Percentiles rank a stretch among this genome's conserved stretches.
These are phyloP conservation scores for Clinocottus analis DNA, from an alignment of 2,113 vertebrate species.

Conservation along the genomic window DNA sequence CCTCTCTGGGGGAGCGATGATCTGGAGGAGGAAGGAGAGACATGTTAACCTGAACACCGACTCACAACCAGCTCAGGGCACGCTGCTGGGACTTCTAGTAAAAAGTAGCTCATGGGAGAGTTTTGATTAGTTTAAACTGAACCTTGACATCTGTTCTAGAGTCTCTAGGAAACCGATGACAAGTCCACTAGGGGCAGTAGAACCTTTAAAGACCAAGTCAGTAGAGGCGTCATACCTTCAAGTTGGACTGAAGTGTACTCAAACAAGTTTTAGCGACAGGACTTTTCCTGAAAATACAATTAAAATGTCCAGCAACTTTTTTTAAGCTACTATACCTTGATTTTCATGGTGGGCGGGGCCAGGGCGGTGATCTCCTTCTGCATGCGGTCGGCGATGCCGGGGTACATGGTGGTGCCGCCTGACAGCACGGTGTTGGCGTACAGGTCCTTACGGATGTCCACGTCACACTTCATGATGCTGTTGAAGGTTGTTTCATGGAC, in stretches of 20 bases:
- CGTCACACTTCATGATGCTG: conserved; percentile 99
- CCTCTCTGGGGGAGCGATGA: conserved; percentile 96
- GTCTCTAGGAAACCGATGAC: neutral
- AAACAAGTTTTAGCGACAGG: too few relatives aligned
- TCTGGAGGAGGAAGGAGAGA: conserved; percentile 82
- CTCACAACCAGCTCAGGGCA: too few relatives aligned
- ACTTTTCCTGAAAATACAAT: too few relatives aligned
- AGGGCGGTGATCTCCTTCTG: conserved; percentile 96
- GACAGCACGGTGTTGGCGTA: conserved; percentile 97
- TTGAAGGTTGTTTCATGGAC: conserved; percentile 98
- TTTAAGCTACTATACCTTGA: conserved; percentile 46
- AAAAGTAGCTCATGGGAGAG: too few relatives aligned
- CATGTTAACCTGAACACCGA: too few relatives aligned
- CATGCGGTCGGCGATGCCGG: conserved; percentile 95
- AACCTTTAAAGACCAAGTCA: neutral
- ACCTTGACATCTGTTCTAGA: too few relatives aligned
- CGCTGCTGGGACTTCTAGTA: too few relatives aligned
- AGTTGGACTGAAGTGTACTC: too few relatives aligned
- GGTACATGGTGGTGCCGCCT: conserved; percentile 97
- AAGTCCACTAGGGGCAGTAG: neutral
- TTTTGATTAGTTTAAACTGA: too few relatives aligned
- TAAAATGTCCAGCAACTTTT: too few relatives aligned
- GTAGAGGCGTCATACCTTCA: too few relatives aligned
- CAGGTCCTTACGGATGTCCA: conserved; percentile 97
- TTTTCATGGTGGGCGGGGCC: conserved; percentile 78